Evolutionary conservation across 37 sponge, comb jelly and placozoan species (phyloP), one percentile per base, ranked within the genome.

Genomic region (Diacarnus erythraeanus): DNA sequence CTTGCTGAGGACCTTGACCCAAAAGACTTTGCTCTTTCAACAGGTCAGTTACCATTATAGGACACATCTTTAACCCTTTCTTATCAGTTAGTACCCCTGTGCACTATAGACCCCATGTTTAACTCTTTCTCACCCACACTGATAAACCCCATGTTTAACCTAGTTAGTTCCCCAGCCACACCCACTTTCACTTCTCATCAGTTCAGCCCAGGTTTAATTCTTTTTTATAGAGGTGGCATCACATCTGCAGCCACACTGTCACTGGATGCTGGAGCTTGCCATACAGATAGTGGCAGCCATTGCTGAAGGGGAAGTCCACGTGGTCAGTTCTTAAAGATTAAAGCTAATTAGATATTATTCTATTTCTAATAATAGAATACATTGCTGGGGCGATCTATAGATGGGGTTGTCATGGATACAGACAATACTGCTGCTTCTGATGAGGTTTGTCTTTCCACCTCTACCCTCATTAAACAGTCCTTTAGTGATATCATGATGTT

Each of bases 181-280:
- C n/a, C n/a, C n/a, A n/a, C n/a, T n/a, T n/a, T n/a, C n/a, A n/a
- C n/a, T n/a, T n/a, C n/a, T n/a, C n/a, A n/a, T n/a, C n/a, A n/a
- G n/a, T n/a, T n/a, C n/a, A n/a, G n/a, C n/a, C n/a, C n/a, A n/a
- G n/a, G n/a, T n/a, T n/a, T n/a, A n/a, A n/a, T n/a, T n/a, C n/a
- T n/a, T 0, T 76, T 23, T 6, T 61, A 21, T 40, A 87, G 87
- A 69, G 37, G 69, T 51, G 1, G 59, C 76, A 15, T 42, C 59
- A 12, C 82, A 87, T 43, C 82, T 87, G 23, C 87, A 87, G 44
- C 63, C 68, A n/a, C 87, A 87, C 69, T 56, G 43, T 2, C 82
- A 81, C 87, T 87, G 87, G 87, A 20, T 87, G 12, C 37, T 87
- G 41, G 87, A 81, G 38, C 33, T 87, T 27, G 40, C 87, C 54